Evolutionary conservation across 2,888 invertebrate genomes (phyloP).

Genomic region (Koerneria pararmatus): DNA sequence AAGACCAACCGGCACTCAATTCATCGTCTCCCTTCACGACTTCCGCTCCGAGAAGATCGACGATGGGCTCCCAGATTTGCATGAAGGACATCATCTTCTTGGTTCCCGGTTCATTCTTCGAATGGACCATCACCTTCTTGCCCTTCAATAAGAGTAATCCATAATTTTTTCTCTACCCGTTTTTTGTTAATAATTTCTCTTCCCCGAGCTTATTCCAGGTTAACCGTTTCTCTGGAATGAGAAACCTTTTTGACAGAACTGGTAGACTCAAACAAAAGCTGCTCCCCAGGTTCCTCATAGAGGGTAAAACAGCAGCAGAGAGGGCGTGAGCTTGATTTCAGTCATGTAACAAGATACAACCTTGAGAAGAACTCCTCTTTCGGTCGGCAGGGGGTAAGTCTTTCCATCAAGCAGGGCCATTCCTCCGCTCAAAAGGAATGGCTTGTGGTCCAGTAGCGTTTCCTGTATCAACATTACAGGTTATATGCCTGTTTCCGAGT

Average conservation of each 20-base stretch:
- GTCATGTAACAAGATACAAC: conserved; percentile 6
- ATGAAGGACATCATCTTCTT: conserved; percentile 23
- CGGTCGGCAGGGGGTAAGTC: conserved; percentile 31
- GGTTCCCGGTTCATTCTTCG: conserved; percentile 21
- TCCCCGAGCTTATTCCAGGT: not conserved
- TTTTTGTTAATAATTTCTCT: not conserved
- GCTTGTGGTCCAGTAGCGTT: conserved; percentile 32
- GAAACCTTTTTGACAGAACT: too few relatives aligned
- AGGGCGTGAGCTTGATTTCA: not conserved
- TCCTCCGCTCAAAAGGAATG: conserved; percentile 48
- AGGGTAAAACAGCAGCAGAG: too few relatives aligned
- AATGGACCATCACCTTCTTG: conserved; percentile 43
- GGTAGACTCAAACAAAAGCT: too few relatives aligned
- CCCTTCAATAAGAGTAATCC: conserved; percentile 29
- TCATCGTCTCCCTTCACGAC: conserved; percentile 27
- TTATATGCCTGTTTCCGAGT: too few relatives aligned
- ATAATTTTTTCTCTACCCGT: not conserved
- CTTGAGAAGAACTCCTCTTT: conserved; percentile 15
- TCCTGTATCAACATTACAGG: conserved; percentile 33
- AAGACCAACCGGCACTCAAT: conserved; percentile 2
- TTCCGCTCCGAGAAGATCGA: conserved; percentile 47
- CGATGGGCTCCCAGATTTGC: conserved; percentile 56
- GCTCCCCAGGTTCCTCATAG: too few relatives aligned
- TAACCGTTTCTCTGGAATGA: too few relatives aligned
- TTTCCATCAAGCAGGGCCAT: conserved; percentile 37